phyloP scores from a whole-genome alignment of 2,888 invertebrate species.

The Drosophila subquinaria region DNA sequence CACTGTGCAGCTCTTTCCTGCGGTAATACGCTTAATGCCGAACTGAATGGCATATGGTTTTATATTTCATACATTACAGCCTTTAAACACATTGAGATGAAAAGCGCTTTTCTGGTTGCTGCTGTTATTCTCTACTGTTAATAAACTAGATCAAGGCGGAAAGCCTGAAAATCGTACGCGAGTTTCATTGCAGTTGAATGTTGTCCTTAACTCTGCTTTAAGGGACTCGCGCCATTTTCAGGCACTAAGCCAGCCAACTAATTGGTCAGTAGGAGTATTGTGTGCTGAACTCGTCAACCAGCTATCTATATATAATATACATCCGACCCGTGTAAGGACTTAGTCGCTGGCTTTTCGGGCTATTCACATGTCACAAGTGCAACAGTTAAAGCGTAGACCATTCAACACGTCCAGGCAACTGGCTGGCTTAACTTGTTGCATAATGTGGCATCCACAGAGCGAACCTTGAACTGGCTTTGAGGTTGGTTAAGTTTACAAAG shows the following conservation, averaged over 20 bases:
- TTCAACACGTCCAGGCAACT: conserved; percentile 66
- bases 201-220: conserved; percentile 43
- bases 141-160: conserved; percentile 56
- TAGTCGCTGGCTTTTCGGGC: conserved; percentile 40
- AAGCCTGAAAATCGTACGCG: conserved; percentile 28
- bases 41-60: conserved; percentile 23
- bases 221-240: conserved; percentile 30
- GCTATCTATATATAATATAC: conserved; percentile 28
- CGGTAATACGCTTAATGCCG: conserved; percentile 6
- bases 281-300: conserved; percentile 31
- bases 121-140: neutral
- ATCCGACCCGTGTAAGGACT: conserved; percentile 33
- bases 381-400: conserved; percentile 59
- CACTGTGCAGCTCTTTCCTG: conserved; percentile 4
- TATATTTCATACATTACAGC: conserved; percentile 14
- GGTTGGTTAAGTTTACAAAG: conserved; percentile 9
- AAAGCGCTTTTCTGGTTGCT: conserved; percentile 41
- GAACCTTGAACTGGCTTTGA: conserved; percentile 13
- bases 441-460: conserved; percentile 58
- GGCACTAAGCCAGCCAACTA: conserved; percentile 46
- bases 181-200: conserved; percentile 8
- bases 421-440: conserved; percentile 72
- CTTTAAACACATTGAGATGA: conserved; percentile 13
- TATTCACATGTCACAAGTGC: conserved; percentile 53
- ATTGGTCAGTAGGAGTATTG: conserved; percentile 41